A percentile compares a stretch with the other conserved stretches of the same genome.
phyloP scores from a whole-genome alignment of 2,113 vertebrate genomes.

The Carollia perspicillata region DNA sequence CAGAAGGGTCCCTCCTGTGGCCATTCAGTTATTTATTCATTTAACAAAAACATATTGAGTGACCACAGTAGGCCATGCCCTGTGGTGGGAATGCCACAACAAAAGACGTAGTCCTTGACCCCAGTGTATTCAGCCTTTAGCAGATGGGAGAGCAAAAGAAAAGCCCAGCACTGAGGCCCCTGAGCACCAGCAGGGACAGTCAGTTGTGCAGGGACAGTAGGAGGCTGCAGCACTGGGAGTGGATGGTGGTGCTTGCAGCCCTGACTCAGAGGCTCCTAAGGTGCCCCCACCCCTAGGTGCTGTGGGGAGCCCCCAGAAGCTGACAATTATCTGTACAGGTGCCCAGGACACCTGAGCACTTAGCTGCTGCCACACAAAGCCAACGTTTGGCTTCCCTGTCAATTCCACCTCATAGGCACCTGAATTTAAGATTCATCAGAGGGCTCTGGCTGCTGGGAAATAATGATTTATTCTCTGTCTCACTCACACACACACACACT shows the following conservation, averaged over 20 bases:
- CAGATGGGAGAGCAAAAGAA: neutral
- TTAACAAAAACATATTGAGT: neutral
- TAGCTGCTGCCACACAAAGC: neutral
- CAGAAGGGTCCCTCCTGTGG: neutral
- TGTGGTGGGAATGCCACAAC: neutral
- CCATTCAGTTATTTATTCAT: neutral
- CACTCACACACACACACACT: neutral
- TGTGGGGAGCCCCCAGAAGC: neutral
- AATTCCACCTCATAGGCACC: neutral
- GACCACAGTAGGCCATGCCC: neutral
- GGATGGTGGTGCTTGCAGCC: rapidly evolving
- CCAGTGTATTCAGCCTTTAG: neutral
- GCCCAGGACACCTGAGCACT: neutral
- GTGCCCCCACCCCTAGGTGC: neutral
- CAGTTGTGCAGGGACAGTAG: neutral
- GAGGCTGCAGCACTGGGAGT: no score
- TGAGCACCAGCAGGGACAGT: rapidly evolving
- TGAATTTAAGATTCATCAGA: conserved; percentile 43
- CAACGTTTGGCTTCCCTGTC: neutral
- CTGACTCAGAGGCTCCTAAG: rapidly evolving
- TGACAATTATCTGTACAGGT: neutral
- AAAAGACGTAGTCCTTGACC: neutral
- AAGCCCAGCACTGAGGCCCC: neutral
- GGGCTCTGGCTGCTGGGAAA: conserved; percentile 49
- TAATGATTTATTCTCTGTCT: conserved; percentile 45